phyloP scores from a whole-genome alignment of 2,113 vertebrate genomes.

The Carassius auratus region DNA sequence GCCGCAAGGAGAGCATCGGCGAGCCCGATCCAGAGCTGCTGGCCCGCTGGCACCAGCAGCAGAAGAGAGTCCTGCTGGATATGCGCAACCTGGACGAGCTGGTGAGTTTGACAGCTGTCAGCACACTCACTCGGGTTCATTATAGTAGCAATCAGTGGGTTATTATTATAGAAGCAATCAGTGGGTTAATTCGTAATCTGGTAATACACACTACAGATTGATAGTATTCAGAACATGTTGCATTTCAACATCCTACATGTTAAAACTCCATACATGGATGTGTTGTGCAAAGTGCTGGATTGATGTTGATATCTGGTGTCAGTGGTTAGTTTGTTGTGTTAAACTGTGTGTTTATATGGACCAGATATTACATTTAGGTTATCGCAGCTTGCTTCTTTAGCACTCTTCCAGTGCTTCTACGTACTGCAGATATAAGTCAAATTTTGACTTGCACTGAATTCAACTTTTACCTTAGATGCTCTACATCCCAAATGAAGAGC shows the following conservation, averaged over 20 bases:
- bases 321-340: neutral
- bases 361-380: neutral
- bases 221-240: neutral
- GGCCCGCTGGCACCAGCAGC: slow-evolving; percentile 76
- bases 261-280: neutral
- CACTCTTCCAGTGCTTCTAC: neutral
- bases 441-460: neutral
- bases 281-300: neutral
- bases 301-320: neutral
- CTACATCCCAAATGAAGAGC: neutral
- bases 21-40: slow-evolving; percentile 67
- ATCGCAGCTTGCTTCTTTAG: neutral
- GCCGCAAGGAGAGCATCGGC: slow-evolving; percentile 66
- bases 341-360: neutral
- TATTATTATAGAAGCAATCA: neutral
- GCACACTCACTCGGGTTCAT: neutral
- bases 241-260: neutral
- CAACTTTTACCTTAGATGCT: neutral
- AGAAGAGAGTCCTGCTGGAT: slow-evolving; percentile 84
- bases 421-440: neutral
- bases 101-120: slow-evolving; percentile 78
- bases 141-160: neutral
- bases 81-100: slow-evolving; percentile 93
- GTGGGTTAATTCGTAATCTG: no score
- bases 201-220: neutral